Evolutionary conservation across 2,888 invertebrate species (phyloP), one percentile per base, ranked within the genome.

Genomic region (Nycteola revayana): DNA sequence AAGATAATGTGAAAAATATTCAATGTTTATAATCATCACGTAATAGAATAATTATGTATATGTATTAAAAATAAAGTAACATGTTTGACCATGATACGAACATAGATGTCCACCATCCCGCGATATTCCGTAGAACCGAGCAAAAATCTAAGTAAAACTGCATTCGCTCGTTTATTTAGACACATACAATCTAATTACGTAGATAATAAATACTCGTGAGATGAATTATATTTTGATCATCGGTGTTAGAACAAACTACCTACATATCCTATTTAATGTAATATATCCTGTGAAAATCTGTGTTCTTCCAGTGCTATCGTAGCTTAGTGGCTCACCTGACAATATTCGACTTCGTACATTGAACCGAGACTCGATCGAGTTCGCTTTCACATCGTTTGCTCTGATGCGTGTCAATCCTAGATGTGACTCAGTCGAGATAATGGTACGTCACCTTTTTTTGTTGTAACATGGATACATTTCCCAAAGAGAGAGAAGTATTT

Each of bases 251-350:
- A 73, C 69, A 70, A 74, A 64, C 61, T 76, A 77, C 78, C 60
- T 76, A 77, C 78, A 86, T 85, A 84, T 85, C 80, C 52, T 75
- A 64, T 59, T 66, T 60, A 44, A 57, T 66, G 54, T 71, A 66
- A 63, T 40, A 60, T 62, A 67, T 66, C 62, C 72, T 66, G 68
- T 75, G 59, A 51, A 74, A 76, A 80, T 80, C 76, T 84, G 68
- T 83, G 83, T 82, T 83, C 87, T 84, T 85, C 83, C 82, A 82
- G 57, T 67, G 67, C 72, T 76, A 57, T 71, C 66, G 49, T 76
- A 77, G 76, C 71, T 72, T 76, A 73, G 70, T 64, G 49, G 61
- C 62, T 71, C 65, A 66, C 63, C 66, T 73, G 83, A 85, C 84
- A 83, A 84, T 83, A 84, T 71, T 50, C 44, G 34, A 48, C 14